Evolutionary conservation across 1,140 invertebrate species (phyloP).

Genomic region (Rhyacophila brunnea): DNA sequence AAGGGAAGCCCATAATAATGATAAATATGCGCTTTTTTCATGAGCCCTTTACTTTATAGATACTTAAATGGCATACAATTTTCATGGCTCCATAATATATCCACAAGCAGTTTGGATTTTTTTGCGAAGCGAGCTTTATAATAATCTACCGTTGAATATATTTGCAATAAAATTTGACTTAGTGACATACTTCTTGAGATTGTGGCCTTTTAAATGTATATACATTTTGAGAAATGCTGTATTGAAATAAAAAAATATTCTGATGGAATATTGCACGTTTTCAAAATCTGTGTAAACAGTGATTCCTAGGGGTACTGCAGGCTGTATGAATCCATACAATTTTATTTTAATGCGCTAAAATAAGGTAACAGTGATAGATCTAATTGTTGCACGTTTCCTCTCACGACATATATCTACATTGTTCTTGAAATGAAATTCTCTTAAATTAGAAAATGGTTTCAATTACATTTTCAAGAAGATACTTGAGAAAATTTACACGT

Average conservation of each 20-base stretch:
- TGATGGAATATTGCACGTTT: too few relatives aligned
- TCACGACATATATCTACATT: too few relatives aligned
- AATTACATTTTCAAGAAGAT: too few relatives aligned
- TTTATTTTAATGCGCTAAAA: too few relatives aligned
- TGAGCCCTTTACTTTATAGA: slow-evolving; percentile 20
- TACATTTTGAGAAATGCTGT: background rate
- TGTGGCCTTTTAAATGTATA: slow-evolving; percentile 20
- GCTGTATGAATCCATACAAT: too few relatives aligned
- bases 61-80: slow-evolving; percentile 32
- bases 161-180: slow-evolving; percentile 34
- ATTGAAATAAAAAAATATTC: background rate
- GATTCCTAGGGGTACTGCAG: too few relatives aligned
- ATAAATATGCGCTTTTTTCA: slow-evolving; percentile 33
- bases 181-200: slow-evolving; percentile 16
- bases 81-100: slow-evolving; percentile 27
- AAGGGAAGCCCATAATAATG: slow-evolving; percentile 28
- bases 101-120: background rate
- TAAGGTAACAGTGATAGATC: too few relatives aligned
- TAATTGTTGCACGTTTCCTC: too few relatives aligned
- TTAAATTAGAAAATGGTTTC: too few relatives aligned
- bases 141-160: slow-evolving; percentile 25
- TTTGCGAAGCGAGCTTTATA: slow-evolving; percentile 15
- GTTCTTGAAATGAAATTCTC: too few relatives aligned
- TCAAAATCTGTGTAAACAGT: too few relatives aligned
- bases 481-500: too few relatives aligned